phyloP scores from a whole-genome alignment of 2,888 invertebrate species.

The Chaetogeoica ovagalla region DNA sequence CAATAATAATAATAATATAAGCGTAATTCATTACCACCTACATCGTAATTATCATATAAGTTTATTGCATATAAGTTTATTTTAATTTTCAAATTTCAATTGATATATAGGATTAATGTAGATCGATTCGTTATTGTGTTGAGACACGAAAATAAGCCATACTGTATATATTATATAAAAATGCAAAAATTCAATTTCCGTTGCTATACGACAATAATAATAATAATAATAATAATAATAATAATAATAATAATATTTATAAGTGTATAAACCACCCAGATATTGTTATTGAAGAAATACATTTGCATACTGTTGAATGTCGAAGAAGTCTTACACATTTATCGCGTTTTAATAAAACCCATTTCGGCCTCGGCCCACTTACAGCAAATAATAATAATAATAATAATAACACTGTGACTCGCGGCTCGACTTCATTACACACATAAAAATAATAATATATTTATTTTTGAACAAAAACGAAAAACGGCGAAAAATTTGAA shows the following conservation, averaged over 20 bases:
- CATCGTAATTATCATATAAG: neutral
- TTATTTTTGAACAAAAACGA: too few species aligned
- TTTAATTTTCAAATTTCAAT: neutral
- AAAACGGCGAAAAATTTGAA: too few species aligned
- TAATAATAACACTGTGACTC: too few species aligned
- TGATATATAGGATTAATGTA: neutral
- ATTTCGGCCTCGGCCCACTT: conserved; percentile 16
- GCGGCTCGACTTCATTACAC: too few species aligned
- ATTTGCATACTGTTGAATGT: conserved; percentile 15
- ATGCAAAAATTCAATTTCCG: conserved; percentile 18
- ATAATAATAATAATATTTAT: too few species aligned
- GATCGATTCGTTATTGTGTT: neutral
- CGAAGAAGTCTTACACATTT: neutral
- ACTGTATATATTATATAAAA: neutral
- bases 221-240: too few species aligned
- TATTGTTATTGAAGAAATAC: neutral
- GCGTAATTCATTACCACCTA: neutral
- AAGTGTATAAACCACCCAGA: too few species aligned
- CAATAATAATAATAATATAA: too few species aligned
- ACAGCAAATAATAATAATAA: too few species aligned
- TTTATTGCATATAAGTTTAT: neutral
- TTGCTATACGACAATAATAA: too few species aligned
- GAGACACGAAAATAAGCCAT: neutral
- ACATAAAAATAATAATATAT: too few species aligned
- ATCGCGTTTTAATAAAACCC: neutral